Evolutionary conservation across 2,797 vertebrate species (phyloP), one percentile per base, ranked within the genome.

Genomic region (Ptychobarbus kaznakovi): DNA sequence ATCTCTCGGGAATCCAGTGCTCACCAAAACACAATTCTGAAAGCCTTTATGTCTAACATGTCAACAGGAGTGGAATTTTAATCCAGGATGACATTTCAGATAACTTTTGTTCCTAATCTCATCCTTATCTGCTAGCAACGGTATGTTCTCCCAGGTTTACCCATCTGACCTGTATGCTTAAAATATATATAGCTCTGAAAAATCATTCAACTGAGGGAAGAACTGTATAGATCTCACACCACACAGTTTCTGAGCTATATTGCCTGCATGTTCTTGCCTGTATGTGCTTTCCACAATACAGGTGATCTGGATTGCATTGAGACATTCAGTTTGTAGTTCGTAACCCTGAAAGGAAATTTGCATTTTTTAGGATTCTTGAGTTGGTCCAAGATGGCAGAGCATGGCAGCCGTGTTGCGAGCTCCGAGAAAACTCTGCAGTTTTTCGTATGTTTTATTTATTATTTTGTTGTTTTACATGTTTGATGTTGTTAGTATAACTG

Each of bases 41-140:
- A 85, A 85, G 65, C 5, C 66, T 84, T 78, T 78, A 77, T 56
- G 35, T 77, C 73, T 32, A 32, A 44, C 49, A 25, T 46, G 83
- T 85, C 83, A 61, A 80, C 83, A 11, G 49, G 1, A 72, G 15
- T 46, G 18, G 49, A 78, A 53, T 72, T 85, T 72, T 85, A 85
- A 85, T 79, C 76, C 53, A 35, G 51, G 8, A 85, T 84, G 75
- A 72, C 49, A 79, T 84, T 49, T 46, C 25, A 61, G 75, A 79
- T 69, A 35, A 35, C 74, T 72, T 84, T 44, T 79, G 66, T 78
- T 79, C 66, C 13, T 79, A 49, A 49, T 72, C 66, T 79, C 18
- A 70, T 25, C 2, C 51, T 70, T 61, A 84, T 61, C 83, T 58
- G n/a, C 49, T 44, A 58, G 53, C 11, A 63, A 72, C 0, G 2